Base-by-base conservation (phyloP, 1,140 invertebrate species). In the Drosophila punjabiensis region DNA sequence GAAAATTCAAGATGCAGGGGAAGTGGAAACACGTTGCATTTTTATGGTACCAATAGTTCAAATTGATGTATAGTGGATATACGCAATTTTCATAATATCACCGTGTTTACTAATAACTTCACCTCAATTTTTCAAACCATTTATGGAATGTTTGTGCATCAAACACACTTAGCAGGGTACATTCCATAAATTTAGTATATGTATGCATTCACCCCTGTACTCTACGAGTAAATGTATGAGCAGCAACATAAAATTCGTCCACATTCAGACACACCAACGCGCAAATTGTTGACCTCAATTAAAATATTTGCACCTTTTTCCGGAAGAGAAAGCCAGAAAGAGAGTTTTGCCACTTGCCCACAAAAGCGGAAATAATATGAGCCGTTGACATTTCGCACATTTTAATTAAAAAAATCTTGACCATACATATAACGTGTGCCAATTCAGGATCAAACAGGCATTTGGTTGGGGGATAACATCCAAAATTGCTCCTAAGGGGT, bases 211-310 rank as follows among this genome's bases (percentile, higher is more conserved):
- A 53, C 30, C n/a, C 1, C 11, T 55, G 18, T 24, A 1, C 18
- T 35, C 13, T 10, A 16, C 8, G 9, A 37, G 53, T 37, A 16
- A 33, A 18, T 16, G 53, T 37, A 37, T 56, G 20, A 56, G 53
- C 53, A 85, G 53, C 74, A 78, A 58, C 74, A 79, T 85, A 73
- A 77, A 84, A 84, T 80, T 61, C 55, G 65, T 58, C 64, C 37
- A 48, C 64, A 76, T 61, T 58, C 55, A 45, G 50, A 16, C 33
- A 68, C 58, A 48, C 43, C 24, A n/a, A 13, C 6, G 13, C 14
- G 13, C 50, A 64, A 24, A 75, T 67, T 68, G 77, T 84, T 85
- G 82, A 81, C 82, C 82, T 85, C 78, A 85, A 85, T 85, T 78
- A 85, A 81, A 81, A 85, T 73, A 81, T 85, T 80, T 84, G 14